Evolutionary conservation across 1,140 invertebrate species (phyloP), one percentile per base, ranked within the genome.

Genomic region (Phocides pigmalion): DNA sequence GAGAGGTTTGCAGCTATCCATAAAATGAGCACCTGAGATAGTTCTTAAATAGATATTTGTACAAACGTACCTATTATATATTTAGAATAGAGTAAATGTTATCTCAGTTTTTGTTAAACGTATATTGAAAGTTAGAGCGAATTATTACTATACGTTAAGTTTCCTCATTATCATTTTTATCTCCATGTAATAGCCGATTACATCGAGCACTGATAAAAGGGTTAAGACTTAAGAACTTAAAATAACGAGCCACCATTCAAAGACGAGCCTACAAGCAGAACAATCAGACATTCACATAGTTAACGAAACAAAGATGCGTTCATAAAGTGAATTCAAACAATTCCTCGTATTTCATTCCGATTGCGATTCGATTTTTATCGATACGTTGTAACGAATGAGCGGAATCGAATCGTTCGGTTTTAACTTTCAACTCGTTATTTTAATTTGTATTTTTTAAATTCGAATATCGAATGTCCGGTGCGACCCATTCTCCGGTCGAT

Each of bases 371-470:
- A 66, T 56, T 47, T 61, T 61, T 61, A 61, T 61, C 58, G 44
- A 47, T 49, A 61, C 58, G 15, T 44, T 58, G 54, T 61, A 61
- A 47, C 44, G 56, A 61, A 35, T 25, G 58, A 49, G 12, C 28
- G 28, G 8, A 59, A 59, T 62, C 56, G 50, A 68, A 46, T 46
- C 51, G 15, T 41, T 53, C 53, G 54, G 53, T 37, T 65, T 42
- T 28, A 50, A 58, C 16, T 65, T 50, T 59, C 39, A 50, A 58
- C 25, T 8, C 25, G 39, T 58, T 16, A 17, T 64, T 68, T 64
- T 53, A 68, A 59, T 39, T 63, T 6, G 39, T 22, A n/a, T 54
- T 44, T 68, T 68, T 68, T 68, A 20, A 61, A 46, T 46, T 59
- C 54, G 62, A 39, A 64, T 64, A 42, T 59, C 61, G 37, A 44